Percentiles rank a stretch among this genome's conserved stretches.
Conservation (phyloP, 2,888 invertebrate genomes). For the Zhuqinia jingwanae region DNA sequence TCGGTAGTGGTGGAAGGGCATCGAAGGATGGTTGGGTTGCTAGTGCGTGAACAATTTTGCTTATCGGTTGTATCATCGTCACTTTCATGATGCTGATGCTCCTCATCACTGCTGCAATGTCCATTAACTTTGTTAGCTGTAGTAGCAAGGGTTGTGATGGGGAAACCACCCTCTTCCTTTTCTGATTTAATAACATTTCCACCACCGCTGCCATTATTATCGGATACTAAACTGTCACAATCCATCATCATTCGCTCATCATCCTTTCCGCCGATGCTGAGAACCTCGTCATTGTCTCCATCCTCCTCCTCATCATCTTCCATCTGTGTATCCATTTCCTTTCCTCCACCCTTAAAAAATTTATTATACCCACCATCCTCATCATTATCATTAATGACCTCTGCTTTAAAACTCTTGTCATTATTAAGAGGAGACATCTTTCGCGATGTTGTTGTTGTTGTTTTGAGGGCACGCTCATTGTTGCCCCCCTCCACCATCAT, state of each 20-base stretch:
- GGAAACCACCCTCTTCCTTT: conserved; percentile 48
- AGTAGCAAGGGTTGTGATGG: not conserved
- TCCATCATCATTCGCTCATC: conserved; percentile 77
- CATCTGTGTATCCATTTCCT: conserved; percentile 65
- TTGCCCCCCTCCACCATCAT: conserved; percentile 7
- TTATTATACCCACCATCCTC: conserved; percentile 69
- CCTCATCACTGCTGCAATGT: conserved; percentile 42
- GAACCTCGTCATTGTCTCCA: conserved; percentile 79
- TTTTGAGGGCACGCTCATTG: conserved; percentile 7
- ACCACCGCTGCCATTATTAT: conserved; percentile 46
- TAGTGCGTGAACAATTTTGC: conserved; percentile 28
- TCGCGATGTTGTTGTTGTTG: no score
- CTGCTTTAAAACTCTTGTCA: conserved; percentile 1
- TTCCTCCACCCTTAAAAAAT: conserved; percentile 69
- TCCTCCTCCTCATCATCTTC: conserved; percentile 67
- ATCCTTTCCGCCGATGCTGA: conserved; percentile 78
- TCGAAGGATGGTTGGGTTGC: not conserved
- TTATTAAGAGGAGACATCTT: not conserved
- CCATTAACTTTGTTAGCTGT: conserved; percentile 65
- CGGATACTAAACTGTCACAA: conserved; percentile 76
- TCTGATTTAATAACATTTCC: conserved; percentile 51
- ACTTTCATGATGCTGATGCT: conserved; percentile 30
- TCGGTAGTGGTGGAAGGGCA: conserved; percentile 59
- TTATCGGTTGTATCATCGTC: conserved; percentile 49
- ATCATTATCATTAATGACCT: conserved; percentile 54